These are phyloP conservation scores for Tachina grossa DNA, from an alignment of 2,888 invertebrate species.

Conservation along the genomic window DNA sequence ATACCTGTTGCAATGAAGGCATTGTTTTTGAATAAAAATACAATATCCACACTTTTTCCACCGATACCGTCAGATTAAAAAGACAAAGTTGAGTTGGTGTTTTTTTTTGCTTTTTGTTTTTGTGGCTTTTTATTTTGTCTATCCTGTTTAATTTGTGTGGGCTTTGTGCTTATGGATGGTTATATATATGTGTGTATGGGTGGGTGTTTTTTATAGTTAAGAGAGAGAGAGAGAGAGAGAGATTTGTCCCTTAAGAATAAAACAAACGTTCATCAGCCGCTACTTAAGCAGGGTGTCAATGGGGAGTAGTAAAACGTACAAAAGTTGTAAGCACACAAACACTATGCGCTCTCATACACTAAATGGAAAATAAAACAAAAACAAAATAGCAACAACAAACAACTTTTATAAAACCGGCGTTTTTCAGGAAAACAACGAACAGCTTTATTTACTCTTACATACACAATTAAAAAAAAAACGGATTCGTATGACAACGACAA, in stretches of 20 bases:
- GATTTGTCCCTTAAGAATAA: conserved; percentile 47
- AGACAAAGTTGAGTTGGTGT: conserved; percentile 62
- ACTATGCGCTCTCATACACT: not conserved
- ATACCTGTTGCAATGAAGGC: conserved; percentile 83
- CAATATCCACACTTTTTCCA: conserved; percentile 80
- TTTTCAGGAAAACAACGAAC: conserved; percentile 53
- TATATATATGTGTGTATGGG: conserved; percentile 1
- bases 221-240: conserved; percentile 40
- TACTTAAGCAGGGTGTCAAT: conserved; percentile 58
- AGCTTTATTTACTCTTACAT: conserved; percentile 32
- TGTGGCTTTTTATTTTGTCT: conserved; percentile 66
- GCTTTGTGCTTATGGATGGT: conserved; percentile 15
- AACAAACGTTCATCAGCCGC: conserved; percentile 48
- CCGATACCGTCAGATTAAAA: conserved; percentile 62
- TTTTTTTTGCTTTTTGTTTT: conserved; percentile 40
- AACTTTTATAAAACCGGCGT: conserved; percentile 54
- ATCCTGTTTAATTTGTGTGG: conserved; percentile 52
- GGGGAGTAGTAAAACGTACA: conserved; percentile 60
- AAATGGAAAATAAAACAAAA: conserved; percentile 31
- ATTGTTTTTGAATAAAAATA: conserved; percentile 82
- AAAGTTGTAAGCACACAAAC: conserved; percentile 38
- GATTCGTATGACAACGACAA: conserved; percentile 34
- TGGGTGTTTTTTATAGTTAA: not conserved
- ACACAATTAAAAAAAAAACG: conserved; percentile 27
- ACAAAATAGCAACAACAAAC: conserved; percentile 19